Conservation (phyloP, 2,888 invertebrate species). For the Junonia oenone region DNA sequence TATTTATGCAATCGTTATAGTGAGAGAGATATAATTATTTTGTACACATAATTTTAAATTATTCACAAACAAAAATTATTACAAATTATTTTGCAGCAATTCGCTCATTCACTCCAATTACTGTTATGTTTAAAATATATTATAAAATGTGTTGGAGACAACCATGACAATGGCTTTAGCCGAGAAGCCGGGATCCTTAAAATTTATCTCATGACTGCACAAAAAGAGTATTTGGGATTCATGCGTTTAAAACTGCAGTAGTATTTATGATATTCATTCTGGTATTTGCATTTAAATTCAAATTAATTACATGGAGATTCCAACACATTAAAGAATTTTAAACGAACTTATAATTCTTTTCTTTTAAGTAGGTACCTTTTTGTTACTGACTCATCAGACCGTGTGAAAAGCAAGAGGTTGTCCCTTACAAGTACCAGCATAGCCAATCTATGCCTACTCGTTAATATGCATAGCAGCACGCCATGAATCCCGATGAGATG, state of each 20-base stretch:
- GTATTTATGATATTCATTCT: background rate
- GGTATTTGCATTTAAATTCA: background rate
- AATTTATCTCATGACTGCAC: background rate
- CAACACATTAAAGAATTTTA: too few species aligned
- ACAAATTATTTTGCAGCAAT: background rate
- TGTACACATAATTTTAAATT: too few species aligned
- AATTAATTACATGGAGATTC: background rate
- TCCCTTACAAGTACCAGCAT: conserved; percentile 20
- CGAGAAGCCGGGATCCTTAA: background rate
- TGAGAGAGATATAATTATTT: background rate
- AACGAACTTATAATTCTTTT: too few species aligned
- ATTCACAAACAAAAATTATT: too few species aligned
- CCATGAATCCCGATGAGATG: conserved; percentile 56
- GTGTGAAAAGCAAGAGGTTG: conserved; percentile 28
- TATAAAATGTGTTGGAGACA: background rate
- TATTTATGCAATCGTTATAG: background rate
- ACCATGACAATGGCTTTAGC: background rate
- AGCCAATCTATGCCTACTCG: conserved; percentile 24
- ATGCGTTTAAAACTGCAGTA: background rate
- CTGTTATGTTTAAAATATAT: background rate
- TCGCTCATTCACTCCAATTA: background rate
- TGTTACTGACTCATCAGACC: conserved; percentile 20
- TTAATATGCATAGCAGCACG: conserved; percentile 34
- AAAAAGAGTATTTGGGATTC: background rate
- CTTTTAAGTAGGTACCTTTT: too few species aligned